phyloP scores from a whole-genome alignment of 2,888 invertebrate genomes.

The Pseudolycoriella hygida region DNA sequence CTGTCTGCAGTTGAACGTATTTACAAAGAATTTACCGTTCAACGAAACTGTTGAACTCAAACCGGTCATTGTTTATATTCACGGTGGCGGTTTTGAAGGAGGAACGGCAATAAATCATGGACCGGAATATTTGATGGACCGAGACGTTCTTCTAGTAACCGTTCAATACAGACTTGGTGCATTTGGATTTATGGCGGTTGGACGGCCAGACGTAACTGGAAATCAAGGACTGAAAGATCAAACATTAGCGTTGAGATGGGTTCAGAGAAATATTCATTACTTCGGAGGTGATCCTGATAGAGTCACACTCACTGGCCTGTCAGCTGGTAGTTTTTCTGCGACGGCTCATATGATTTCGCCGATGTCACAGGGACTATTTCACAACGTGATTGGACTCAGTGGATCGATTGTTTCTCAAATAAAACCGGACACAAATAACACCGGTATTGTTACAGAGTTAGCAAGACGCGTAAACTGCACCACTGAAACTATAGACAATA shows the following conservation, averaged over 20 bases:
- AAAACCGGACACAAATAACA: too few species aligned
- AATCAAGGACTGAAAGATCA: not conserved
- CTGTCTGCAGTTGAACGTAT: conserved; percentile 41
- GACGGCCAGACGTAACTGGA: not conserved
- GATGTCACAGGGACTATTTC: too few species aligned
- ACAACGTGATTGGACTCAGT: too few species aligned
- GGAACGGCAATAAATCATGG: conserved; percentile 35
- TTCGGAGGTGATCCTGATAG: not conserved
- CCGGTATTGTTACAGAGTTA: too few species aligned
- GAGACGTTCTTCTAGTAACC: conserved; percentile 42
- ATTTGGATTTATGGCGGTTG: conserved; percentile 25
- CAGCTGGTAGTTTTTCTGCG: not conserved
- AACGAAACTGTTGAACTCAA: conserved; percentile 13
- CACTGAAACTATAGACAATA: too few species aligned
- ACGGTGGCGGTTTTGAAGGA: conserved; percentile 46
- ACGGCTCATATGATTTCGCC: too few species aligned
- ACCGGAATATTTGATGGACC: conserved; percentile 38
- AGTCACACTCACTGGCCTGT: not conserved
- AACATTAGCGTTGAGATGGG: not conserved
- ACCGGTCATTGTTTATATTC: conserved; percentile 42
- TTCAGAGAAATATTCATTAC: not conserved
- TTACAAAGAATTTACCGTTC: conserved; percentile 27
- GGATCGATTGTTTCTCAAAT: too few species aligned
- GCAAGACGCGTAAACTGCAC: too few species aligned
- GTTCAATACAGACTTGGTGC: conserved; percentile 47